Evolutionary conservation across 2,888 invertebrate genomes (phyloP).

Genomic region (Pyralis farinalis): DNA sequence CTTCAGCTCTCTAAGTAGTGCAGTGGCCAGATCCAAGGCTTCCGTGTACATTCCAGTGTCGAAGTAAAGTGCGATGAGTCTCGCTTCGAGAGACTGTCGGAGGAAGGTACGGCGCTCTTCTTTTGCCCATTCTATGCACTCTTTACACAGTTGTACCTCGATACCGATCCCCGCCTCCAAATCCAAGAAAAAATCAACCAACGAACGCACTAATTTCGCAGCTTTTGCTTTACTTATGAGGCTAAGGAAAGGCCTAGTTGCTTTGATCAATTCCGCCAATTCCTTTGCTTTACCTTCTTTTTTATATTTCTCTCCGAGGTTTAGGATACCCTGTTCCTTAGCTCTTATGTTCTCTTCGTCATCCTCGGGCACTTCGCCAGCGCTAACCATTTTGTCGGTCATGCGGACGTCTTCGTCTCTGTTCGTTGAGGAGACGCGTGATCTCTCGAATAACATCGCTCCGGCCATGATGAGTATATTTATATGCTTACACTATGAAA

Average conservation of each 20-base stretch:
- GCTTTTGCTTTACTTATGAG: slow-evolving; percentile 99
- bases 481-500: slow-evolving; percentile 70
- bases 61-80: slow-evolving; percentile 96
- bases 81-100: slow-evolving; percentile 96
- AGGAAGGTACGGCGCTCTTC: slow-evolving; percentile 98
- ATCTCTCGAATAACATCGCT: slow-evolving; percentile 93
- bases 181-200: slow-evolving; percentile 98
- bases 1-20: slow-evolving; percentile 96
- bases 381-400: slow-evolving; percentile 88
- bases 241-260: slow-evolving; percentile 96
- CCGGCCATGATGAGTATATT: slow-evolving; percentile 89
- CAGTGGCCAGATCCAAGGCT: slow-evolving; percentile 91
- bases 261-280: slow-evolving; percentile 95
- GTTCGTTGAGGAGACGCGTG: slow-evolving; percentile 88
- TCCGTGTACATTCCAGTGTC: slow-evolving; percentile 95
- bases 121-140: slow-evolving; percentile 99
- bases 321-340: slow-evolving; percentile 96
- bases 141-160: slow-evolving; percentile 95
- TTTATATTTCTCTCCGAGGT: slow-evolving; percentile 95
- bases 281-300: slow-evolving; percentile 96
- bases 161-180: slow-evolving; percentile 98
- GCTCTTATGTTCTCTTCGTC: slow-evolving; percentile 95
- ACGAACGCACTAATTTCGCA: slow-evolving; percentile 96
- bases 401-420: slow-evolving; percentile 88
- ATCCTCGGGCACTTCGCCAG: slow-evolving; percentile 88